Conservation (phyloP, 2,113 vertebrate species). For the Circaetus gallicus region DNA sequence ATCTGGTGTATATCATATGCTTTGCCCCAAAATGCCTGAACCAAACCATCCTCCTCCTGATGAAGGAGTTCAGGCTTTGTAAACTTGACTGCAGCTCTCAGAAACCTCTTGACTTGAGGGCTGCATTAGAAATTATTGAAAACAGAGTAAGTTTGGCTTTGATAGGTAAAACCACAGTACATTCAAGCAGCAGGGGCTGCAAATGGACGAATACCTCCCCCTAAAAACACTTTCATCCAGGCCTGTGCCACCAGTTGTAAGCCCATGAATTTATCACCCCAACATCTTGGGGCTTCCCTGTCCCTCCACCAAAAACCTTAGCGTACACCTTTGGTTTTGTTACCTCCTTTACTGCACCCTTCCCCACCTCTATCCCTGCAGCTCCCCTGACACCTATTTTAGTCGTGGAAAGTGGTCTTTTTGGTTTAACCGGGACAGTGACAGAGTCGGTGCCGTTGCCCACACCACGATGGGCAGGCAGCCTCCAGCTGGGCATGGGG, state of each 20-base stretch:
- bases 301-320: background rate
- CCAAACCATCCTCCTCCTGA: background rate
- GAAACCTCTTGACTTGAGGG: background rate
- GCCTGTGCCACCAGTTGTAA: background rate
- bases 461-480: fast-evolving
- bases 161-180: background rate
- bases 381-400: background rate
- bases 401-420: background rate
- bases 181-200: background rate
- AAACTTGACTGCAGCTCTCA: background rate
- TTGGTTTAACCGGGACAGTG: background rate
- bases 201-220: background rate
- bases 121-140: background rate
- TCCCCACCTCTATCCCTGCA: background rate
- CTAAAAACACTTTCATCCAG: background rate
- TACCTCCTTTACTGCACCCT: background rate
- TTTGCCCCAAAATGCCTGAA: background rate
- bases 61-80: fast-evolving
- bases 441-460: background rate
- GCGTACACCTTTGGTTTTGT: fast-evolving
- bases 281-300: background rate
- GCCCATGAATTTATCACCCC: background rate
- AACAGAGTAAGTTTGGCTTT: background rate
- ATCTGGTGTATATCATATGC: background rate
- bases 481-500: background rate